phyloP scores from a whole-genome alignment of 2,113 vertebrate species.

The Aplodontia rufa region DNA sequence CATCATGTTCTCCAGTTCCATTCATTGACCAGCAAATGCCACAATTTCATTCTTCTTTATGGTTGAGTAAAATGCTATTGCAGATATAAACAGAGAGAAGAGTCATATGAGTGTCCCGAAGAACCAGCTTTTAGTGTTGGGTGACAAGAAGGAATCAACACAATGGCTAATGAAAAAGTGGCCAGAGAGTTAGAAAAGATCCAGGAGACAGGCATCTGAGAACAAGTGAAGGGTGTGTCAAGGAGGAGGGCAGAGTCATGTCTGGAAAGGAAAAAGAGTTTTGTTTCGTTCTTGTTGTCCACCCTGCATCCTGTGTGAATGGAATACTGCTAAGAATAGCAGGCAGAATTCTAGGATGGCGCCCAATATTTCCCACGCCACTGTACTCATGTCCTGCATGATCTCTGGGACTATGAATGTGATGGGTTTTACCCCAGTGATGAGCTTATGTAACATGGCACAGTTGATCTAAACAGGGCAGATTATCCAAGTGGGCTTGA shows the following conservation, averaged over 20 bases:
- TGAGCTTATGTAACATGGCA: background rate
- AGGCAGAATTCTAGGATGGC: background rate
- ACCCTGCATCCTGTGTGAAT: too few relatives aligned
- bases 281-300: background rate
- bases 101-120: background rate
- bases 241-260: background rate
- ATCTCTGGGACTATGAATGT: background rate
- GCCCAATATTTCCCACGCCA: background rate
- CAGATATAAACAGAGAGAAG: too few relatives aligned
- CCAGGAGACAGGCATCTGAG: background rate
- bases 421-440: background rate
- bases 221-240: background rate
- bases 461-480: background rate
- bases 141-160: background rate
- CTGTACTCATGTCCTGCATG: fast-evolving
- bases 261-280: background rate
- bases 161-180: background rate
- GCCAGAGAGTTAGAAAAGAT: background rate
- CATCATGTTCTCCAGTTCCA: too few relatives aligned
- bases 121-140: background rate
- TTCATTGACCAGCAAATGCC: too few relatives aligned
- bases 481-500: background rate
- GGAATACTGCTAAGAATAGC: too few relatives aligned
- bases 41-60: too few relatives aligned
- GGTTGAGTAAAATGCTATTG: too few relatives aligned